Evolutionary conservation across 2,888 invertebrate species (phyloP), one percentile per base, ranked within the genome.

Genomic region (Autographa pulchrina): DNA sequence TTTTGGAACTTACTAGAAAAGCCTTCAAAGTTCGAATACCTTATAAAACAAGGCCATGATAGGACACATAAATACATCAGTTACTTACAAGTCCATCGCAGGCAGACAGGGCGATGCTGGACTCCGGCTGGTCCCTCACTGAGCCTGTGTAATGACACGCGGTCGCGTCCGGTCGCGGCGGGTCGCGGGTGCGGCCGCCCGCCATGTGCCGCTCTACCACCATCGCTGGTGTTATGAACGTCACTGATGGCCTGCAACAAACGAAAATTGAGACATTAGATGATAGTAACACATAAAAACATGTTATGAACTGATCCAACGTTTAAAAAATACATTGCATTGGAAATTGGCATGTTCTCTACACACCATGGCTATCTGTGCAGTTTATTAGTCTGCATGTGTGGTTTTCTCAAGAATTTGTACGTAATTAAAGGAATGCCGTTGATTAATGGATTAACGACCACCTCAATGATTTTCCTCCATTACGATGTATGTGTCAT

Each of bases 21-120:
- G 13, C 25, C 13, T 20, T 56, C 9, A 20, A 11, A 54, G 20
- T 20, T 8, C 9, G 11, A 20, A 38, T 38, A 11, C 11, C 38
- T 38, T 38, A 38, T 11, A 11, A 35, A 35, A 11, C 38, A 38
- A 38, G 38, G 11, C 11, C 11, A 38, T 38, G 2, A 38, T 11
- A 11, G 11, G 11, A 32, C 0, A 32, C 7, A 41, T 52, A 48
- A 35, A 48, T n/a, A 14, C 38, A 11, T 9, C 11, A 18, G 16
- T 16, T 78, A 92, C 98, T 97, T 92, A 98, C 98, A 96, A 98
- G 94, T 88, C 98, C 98, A 89, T 97, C 96, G 90, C 98, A 98
- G 20, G 98, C 97, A 16, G 98, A 98, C 70, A 98, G 90, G 20
- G 98, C 98, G 65, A 98, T 97, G 78, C 95, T 96, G 52, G 98